Evolutionary conservation across 2,888 invertebrate species (phyloP).

Genomic region (Nomada hirtipes): DNA sequence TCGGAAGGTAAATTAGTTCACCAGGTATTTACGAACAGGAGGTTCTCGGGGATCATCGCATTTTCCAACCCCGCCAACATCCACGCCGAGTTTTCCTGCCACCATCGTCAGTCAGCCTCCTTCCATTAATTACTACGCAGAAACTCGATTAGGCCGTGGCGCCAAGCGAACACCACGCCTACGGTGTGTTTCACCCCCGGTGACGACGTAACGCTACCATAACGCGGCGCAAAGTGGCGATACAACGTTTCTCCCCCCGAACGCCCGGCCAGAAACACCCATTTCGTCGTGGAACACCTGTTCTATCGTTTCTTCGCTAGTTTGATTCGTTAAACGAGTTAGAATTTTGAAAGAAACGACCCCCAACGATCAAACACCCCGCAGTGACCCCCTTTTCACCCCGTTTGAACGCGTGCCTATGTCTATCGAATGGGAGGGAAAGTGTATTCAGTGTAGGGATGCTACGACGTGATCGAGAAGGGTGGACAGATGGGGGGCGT

Average conservation of each 20-base stretch:
- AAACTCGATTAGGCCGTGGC: slow-evolving; percentile 64
- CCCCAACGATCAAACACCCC: slow-evolving; percentile 56
- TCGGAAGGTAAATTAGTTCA: not conserved
- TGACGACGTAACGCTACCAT: slow-evolving; percentile 63
- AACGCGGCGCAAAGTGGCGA: slow-evolving; percentile 79
- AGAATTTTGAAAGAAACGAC: slow-evolving; percentile 64
- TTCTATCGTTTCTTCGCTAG: slow-evolving; percentile 61
- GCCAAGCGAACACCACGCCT: slow-evolving; percentile 28
- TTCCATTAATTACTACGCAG: slow-evolving; percentile 65
- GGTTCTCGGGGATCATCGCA: not conserved
- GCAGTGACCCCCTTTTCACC: slow-evolving; percentile 70
- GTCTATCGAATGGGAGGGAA: slow-evolving; percentile 34
- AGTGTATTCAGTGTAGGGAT: slow-evolving; percentile 57
- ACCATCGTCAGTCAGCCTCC: slow-evolving; percentile 47
- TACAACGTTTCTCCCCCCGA: slow-evolving; percentile 78
- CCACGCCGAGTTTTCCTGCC: slow-evolving; percentile 21
- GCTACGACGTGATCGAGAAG: slow-evolving; percentile 43
- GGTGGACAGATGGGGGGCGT: slow-evolving; percentile 82
- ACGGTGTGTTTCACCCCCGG: slow-evolving; percentile 12
- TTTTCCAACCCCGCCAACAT: slow-evolving; percentile 1
- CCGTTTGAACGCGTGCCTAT: slow-evolving; percentile 61
- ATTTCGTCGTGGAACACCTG: slow-evolving; percentile 79
- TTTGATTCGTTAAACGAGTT: slow-evolving; percentile 66
- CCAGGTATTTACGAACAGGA: not conserved
- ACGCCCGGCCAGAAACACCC: slow-evolving; percentile 64